Conservation (phyloP, 2,113 vertebrate species). For the Elephas maximus region DNA sequence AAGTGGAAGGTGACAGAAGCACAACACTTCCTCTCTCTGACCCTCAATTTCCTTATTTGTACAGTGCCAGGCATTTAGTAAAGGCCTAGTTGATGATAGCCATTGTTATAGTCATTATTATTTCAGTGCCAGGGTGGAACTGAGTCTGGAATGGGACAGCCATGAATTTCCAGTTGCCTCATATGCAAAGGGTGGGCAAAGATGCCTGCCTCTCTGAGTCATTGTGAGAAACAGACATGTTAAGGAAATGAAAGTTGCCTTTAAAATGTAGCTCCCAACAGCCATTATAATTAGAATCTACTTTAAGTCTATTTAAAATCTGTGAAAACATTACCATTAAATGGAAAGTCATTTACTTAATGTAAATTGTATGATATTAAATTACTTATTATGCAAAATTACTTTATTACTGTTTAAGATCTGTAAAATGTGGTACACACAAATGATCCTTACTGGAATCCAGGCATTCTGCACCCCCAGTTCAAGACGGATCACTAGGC, state of each 20-base stretch:
- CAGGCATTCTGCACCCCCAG: not conserved
- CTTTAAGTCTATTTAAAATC: not conserved
- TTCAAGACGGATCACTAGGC: not conserved
- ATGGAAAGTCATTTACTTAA: conserved; percentile 13
- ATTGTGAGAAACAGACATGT: not conserved
- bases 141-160: not conserved
- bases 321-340: not conserved
- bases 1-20: not conserved
- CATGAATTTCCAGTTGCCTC: not conserved
- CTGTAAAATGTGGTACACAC: not conserved
- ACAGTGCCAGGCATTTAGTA: not conserved
- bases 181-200: not conserved
- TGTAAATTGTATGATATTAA: not conserved
- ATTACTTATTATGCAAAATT: not conserved
- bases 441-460: not conserved
- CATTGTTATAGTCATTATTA: not conserved
- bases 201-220: not conserved
- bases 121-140: not conserved
- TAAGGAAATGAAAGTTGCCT: not conserved
- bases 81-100: not conserved
- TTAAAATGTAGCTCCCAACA: not conserved
- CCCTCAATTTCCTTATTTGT: not conserved
- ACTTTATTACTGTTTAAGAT: not conserved
- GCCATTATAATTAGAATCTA: not conserved
- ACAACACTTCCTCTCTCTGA: not conserved